Conservation (phyloP, 2,113 vertebrate genomes). For the Solea senegalensis region DNA sequence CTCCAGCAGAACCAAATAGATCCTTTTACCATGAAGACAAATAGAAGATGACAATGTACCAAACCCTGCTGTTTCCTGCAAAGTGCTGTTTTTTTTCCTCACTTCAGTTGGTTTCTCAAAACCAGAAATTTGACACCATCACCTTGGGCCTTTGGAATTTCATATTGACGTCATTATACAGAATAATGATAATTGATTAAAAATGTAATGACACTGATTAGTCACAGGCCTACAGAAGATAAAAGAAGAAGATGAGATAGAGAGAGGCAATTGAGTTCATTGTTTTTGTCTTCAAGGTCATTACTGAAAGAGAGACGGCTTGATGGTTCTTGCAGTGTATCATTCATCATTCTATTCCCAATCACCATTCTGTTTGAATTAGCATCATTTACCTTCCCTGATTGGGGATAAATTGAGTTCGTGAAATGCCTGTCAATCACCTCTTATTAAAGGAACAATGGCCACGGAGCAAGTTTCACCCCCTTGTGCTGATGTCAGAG, state of each 20-base stretch:
- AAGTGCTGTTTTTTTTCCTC: not conserved
- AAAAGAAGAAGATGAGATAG: slow-evolving; percentile 6
- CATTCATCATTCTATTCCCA: slow-evolving; percentile 52
- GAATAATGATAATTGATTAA: not conserved
- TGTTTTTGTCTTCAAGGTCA: slow-evolving; percentile 57
- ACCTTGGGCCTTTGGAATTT: not conserved
- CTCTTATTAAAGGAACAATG: slow-evolving; percentile 54
- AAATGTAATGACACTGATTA: slow-evolving; percentile 2
- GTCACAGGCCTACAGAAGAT: not conserved
- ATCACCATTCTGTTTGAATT: slow-evolving; percentile 59
- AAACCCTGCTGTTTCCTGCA: not conserved
- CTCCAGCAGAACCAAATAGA: no score
- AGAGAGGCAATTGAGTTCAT: slow-evolving; percentile 16
- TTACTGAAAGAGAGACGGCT: slow-evolving; percentile 15
- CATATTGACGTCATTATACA: not conserved
- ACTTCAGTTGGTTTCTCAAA: not conserved
- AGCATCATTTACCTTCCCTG: slow-evolving; percentile 46
- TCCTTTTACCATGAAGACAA: no score
- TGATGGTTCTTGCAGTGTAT: slow-evolving; percentile 41
- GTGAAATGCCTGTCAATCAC: slow-evolving; percentile 59
- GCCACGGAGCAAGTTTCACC: slow-evolving; percentile 22
- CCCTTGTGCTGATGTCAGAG: slow-evolving; percentile 31
- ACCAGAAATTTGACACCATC: not conserved
- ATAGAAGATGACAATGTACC: not conserved
- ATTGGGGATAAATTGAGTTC: slow-evolving; percentile 56